Conservation (phyloP, 2,113 vertebrate species). For the Rhipidura dahli region DNA sequence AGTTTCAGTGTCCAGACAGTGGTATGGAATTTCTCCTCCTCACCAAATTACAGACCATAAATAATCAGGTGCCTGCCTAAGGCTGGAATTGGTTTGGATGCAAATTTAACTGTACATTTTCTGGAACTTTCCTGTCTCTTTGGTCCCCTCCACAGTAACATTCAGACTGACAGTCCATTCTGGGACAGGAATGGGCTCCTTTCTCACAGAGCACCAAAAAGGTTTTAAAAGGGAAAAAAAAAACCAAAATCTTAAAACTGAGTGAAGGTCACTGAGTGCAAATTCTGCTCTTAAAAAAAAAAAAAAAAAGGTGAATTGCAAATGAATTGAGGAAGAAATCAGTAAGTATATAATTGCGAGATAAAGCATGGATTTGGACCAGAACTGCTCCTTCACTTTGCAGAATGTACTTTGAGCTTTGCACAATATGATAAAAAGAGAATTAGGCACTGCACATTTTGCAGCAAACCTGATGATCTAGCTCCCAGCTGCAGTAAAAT, state of each 20-base stretch:
- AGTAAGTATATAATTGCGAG: not conserved
- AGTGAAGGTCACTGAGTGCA: not conserved
- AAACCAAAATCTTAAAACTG: fast-evolving
- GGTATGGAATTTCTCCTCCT: not conserved
- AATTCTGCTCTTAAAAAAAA: not conserved
- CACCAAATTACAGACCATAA: not conserved
- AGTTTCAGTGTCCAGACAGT: fast-evolving
- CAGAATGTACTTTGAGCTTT: constrained; percentile 7
- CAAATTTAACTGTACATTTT: not conserved
- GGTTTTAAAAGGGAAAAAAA: not conserved
- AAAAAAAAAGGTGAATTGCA: not conserved
- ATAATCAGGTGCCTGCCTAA: not conserved
- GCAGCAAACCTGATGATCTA: not conserved
- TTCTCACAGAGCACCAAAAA: not conserved
- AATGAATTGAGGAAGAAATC: not conserved
- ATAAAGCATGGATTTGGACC: not conserved
- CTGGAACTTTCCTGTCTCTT: not conserved
- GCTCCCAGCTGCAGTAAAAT: not conserved
- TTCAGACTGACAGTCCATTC: not conserved
- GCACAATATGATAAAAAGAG: not conserved
- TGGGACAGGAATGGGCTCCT: not conserved
- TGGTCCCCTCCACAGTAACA: not conserved
- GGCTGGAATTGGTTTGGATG: not conserved
- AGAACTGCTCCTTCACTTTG: not conserved
- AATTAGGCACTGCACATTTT: not conserved